These are phyloP conservation scores for Pammene aurita DNA, from an alignment of 2,888 invertebrate species.

Conservation along the genomic window DNA sequence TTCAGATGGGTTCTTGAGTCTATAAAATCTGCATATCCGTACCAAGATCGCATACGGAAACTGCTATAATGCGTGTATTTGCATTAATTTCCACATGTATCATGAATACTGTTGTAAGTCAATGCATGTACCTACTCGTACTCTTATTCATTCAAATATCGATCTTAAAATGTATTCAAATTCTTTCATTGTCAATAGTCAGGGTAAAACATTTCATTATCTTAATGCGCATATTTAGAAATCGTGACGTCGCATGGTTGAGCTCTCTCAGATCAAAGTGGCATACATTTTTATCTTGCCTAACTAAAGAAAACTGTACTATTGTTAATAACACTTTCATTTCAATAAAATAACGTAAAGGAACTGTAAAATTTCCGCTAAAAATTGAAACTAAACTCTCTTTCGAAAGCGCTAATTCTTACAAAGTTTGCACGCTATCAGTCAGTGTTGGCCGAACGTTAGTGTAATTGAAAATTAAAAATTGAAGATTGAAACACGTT, in stretches of 20 bases:
- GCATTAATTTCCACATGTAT: not conserved
- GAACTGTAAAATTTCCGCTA: too few relatives aligned
- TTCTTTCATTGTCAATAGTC: not conserved
- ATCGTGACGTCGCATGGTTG: not conserved
- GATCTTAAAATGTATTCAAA: not conserved
- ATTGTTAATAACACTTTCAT: constrained; percentile 3
- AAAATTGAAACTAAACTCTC: too few relatives aligned
- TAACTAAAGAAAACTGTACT: constrained; percentile 6
- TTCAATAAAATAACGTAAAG: too few relatives aligned
- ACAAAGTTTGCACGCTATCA: too few relatives aligned
- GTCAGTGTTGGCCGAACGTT: too few relatives aligned
- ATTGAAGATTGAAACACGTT: too few relatives aligned
- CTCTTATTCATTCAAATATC: not conserved
- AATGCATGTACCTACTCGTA: too few relatives aligned
- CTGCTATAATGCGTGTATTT: constrained; percentile 12
- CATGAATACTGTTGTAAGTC: not conserved
- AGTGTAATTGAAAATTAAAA: too few relatives aligned
- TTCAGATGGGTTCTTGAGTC: not conserved
- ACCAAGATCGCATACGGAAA: constrained; percentile 5
- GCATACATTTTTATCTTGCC: not conserved
- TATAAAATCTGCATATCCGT: constrained; percentile 11
- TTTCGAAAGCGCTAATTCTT: too few relatives aligned
- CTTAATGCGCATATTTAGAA: not conserved
- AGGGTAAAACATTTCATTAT: not conserved
- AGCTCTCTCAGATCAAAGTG: constrained; percentile 1